These are phyloP conservation scores for Siniperca obscura DNA, from an alignment of 2,797 vertebrate genomes.

Conservation along the genomic window DNA sequence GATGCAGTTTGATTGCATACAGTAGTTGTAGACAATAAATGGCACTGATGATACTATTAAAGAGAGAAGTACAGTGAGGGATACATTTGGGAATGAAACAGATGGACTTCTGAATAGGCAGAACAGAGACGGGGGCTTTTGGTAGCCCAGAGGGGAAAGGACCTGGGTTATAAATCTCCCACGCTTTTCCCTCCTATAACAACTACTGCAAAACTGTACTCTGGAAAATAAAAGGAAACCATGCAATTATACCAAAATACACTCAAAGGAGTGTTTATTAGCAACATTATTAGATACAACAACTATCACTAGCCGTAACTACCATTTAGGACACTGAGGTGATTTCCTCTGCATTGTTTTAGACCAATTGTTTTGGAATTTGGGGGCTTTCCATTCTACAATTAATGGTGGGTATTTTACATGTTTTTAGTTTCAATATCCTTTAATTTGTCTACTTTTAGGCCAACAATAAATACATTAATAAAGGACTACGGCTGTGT, in stretches of 20 bases:
- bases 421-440: too few relatives aligned
- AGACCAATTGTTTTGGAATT: too few relatives aligned
- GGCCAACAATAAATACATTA: too few relatives aligned
- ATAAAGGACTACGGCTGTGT: too few relatives aligned
- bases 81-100: conserved; percentile 22
- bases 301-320: too few relatives aligned
- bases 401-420: too few relatives aligned
- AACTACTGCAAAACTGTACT: conserved; percentile 6
- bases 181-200: neutral
- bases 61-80: neutral
- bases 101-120: conserved; percentile 28
- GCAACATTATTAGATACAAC: too few relatives aligned
- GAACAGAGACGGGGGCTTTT: neutral
- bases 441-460: too few relatives aligned
- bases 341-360: neutral
- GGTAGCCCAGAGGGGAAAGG: neutral
- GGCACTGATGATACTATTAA: neutral
- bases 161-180: neutral
- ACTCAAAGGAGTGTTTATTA: neutral
- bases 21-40: neutral
- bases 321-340: neutral
- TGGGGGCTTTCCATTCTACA: too few relatives aligned
- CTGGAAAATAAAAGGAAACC: neutral
- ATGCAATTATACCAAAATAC: neutral
- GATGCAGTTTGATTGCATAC: neutral